These are phyloP conservation scores for Amia ocellicauda DNA, from an alignment of 2,113 vertebrate genomes.

Conservation along the genomic window DNA sequence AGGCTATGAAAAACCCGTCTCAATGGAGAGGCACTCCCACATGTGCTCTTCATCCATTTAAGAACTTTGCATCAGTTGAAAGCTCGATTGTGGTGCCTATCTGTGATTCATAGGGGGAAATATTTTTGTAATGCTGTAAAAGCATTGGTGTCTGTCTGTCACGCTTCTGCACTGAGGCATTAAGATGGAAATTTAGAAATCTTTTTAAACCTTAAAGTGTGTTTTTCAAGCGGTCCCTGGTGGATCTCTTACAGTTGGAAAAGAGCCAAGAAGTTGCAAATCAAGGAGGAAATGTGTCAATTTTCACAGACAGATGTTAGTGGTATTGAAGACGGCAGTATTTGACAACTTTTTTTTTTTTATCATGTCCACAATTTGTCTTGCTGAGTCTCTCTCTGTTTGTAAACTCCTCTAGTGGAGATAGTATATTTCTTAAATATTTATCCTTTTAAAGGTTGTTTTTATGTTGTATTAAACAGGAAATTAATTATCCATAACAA, in stretches of 20 bases:
- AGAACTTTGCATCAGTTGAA: background rate
- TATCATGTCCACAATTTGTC: no score
- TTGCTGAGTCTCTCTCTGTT: no score
- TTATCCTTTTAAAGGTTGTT: no score
- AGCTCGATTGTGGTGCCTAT: slow-evolving; percentile 38
- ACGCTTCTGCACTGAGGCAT: slow-evolving; percentile 31
- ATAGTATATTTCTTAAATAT: no score
- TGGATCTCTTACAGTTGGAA: slow-evolving; percentile 21
- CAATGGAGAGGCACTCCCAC: background rate
- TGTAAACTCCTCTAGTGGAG: no score
- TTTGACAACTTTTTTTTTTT: no score
- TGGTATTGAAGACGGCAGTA: no score
- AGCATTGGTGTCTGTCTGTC: slow-evolving; percentile 38
- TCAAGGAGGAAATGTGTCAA: no score
- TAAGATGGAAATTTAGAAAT: slow-evolving; percentile 24
- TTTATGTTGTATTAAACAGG: no score
- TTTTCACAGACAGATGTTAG: no score
- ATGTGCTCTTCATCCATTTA: slow-evolving; percentile 7
- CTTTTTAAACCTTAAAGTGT: slow-evolving; percentile 15
- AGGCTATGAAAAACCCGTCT: background rate
- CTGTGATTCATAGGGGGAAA: slow-evolving; percentile 41
- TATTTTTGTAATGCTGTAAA: slow-evolving; percentile 62
- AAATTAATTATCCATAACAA: no score
- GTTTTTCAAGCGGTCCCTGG: slow-evolving; percentile 10
- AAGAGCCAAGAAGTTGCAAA: slow-evolving; percentile 11